A percentile compares a stretch with the other conserved stretches of the same genome.
These are phyloP conservation scores for Geodia barretti DNA, from an alignment of 37 sponge, comb jelly and placozoan species.

Conservation along the genomic window DNA sequence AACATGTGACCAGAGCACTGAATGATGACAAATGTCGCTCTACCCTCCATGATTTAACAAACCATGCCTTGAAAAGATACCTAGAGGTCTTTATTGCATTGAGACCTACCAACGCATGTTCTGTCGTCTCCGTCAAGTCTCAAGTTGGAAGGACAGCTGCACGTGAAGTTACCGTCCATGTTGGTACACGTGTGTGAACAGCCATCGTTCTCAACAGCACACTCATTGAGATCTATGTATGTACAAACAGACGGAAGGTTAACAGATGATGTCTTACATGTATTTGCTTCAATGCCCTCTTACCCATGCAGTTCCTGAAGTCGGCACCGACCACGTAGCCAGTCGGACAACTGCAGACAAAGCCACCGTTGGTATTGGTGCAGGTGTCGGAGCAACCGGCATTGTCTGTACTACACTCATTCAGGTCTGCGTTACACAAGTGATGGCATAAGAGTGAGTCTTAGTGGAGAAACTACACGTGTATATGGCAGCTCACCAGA, in stretches of 20 bases:
- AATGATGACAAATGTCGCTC: no score
- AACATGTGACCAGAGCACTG: no score
- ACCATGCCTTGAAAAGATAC: no score
- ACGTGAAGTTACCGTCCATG: slow-evolving; percentile 14
- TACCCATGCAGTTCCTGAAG: not conserved
- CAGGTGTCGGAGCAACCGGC: slow-evolving; percentile 54
- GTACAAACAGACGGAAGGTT: no score
- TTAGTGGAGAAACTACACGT: no score
- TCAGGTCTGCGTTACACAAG: no score
- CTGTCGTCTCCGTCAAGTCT: slow-evolving; percentile 10
- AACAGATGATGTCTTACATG: no score
- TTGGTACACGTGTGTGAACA: slow-evolving; percentile 36
- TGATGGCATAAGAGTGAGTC: no score
- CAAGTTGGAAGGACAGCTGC: slow-evolving; percentile 32
- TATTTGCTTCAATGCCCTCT: no score
- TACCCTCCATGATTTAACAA: no score
- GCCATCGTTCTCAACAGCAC: slow-evolving; percentile 12
- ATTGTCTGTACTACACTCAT: slow-evolving; percentile 60
- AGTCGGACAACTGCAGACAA: slow-evolving; percentile 37
- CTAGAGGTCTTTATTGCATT: no score
- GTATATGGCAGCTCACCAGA: not conserved
- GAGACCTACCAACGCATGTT: no score
- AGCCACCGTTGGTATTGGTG: slow-evolving; percentile 28
- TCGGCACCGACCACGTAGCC: slow-evolving; percentile 9
- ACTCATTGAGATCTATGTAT: slow-evolving; percentile 51